Percentiles rank a stretch among this genome's conserved stretches.
These are phyloP conservation scores for Oryzias woworae DNA, from an alignment of 2,113 vertebrate species.

Conservation along the genomic window DNA sequence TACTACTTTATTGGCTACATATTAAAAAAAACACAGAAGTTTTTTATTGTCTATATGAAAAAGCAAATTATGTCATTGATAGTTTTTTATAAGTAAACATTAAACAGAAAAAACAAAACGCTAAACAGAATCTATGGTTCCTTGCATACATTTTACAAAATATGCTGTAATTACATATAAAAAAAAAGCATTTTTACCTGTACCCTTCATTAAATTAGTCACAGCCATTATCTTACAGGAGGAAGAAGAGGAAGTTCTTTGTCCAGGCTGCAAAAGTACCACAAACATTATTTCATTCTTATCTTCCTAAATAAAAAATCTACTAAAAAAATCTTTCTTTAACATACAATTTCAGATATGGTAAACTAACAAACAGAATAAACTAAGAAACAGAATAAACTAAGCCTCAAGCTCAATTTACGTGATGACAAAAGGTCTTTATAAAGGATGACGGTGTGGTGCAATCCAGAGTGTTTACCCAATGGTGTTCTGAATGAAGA, in stretches of 20 bases:
- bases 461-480: slow-evolving; percentile 27
- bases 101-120: too few relatives aligned
- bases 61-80: too few relatives aligned
- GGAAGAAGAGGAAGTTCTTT: slow-evolving; percentile 17
- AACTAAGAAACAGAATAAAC: neutral
- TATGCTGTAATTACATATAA: neutral
- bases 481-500: slow-evolving; percentile 34
- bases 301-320: neutral
- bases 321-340: too few relatives aligned
- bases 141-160: neutral
- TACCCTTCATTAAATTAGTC: slow-evolving; percentile 15
- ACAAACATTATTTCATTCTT: slow-evolving; percentile 1
- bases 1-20: too few relatives aligned
- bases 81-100: too few relatives aligned
- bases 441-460: neutral
- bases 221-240: slow-evolving; percentile 51
- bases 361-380: slow-evolving; percentile 1
- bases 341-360: neutral
- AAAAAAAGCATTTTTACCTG: slow-evolving; percentile 40
- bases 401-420: slow-evolving; percentile 1
- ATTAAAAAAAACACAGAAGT: too few relatives aligned
- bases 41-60: too few relatives aligned
- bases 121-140: too few relatives aligned
- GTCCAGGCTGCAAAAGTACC: slow-evolving; percentile 44
- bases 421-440: slow-evolving; percentile 10